Evolutionary conservation across 2,797 vertebrate genomes (phyloP).

Genomic region (Gymnothorax reevesii): DNA sequence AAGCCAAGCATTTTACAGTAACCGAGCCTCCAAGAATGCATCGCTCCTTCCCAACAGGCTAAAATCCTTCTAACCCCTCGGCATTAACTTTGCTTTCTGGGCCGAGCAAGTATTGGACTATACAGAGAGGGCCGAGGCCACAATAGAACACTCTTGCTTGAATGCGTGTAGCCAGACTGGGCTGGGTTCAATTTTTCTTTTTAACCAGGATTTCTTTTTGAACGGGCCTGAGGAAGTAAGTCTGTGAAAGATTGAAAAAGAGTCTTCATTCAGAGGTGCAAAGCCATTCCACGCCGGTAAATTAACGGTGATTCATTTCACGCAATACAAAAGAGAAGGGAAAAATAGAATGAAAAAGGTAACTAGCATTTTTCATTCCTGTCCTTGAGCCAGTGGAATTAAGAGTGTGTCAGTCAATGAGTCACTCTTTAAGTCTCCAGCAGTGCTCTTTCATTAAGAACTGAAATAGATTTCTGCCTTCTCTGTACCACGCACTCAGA

Average conservation of each 20-base stretch:
- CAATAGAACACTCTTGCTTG: not conserved
- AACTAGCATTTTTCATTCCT: not conserved
- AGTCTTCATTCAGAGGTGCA: not conserved
- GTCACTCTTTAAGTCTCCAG: not conserved
- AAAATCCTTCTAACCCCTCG: not conserved
- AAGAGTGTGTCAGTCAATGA: constrained; percentile 27
- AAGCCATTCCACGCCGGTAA: not conserved
- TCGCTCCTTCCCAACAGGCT: not conserved
- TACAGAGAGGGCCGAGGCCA: no score
- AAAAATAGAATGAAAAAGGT: not conserved
- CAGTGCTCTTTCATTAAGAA: constrained; percentile 21
- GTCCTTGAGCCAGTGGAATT: not conserved
- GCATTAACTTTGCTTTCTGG: not conserved
- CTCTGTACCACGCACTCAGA: constrained; percentile 45
- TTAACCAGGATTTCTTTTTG: not conserved
- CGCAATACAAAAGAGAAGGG: not conserved
- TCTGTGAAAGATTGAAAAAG: constrained; percentile 2
- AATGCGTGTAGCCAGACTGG: not conserved
- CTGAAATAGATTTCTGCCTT: constrained; percentile 15
- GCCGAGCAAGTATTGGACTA: not conserved
- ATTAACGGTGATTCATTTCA: not conserved
- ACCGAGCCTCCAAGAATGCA: not conserved
- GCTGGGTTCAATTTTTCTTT: not conserved
- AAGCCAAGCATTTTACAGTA: not conserved
- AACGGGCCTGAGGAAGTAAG: not conserved